Base-by-base conservation (phyloP, 2,888 invertebrate genomes). In the Tenthredo amoena region DNA sequence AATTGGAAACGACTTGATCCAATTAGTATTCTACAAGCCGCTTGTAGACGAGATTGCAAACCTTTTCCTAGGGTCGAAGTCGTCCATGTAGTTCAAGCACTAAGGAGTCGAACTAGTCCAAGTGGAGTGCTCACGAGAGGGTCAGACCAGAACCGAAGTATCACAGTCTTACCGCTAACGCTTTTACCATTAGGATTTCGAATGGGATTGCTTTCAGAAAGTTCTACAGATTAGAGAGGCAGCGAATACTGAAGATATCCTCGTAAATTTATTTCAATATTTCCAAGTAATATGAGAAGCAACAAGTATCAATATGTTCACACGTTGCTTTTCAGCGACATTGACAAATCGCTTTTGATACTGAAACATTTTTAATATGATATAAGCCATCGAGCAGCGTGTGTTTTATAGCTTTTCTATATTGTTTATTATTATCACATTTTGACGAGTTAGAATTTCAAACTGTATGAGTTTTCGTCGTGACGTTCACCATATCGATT, bases 1-100 rank as follows among this genome's bases (percentile, higher is more conserved):
- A 26, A 74, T 74, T 40, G 72, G 21, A 74, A 74, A 74, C 50
- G 31, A 31, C 77, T 77, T 77, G 50, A 77, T 77, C 55, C 77
- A 50, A 77, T 77, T 77, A 77, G 31, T 43, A 74, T 74, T 74
- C 40, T 43, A 47, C 55, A 15, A 77, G 50, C 34, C 34, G 18
- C 6, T 55, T 50, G 31, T 55, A 55, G 15, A 77, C 31, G 77
- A 31, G 31, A 77, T 31, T 50, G 26, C 77, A 15, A 7, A 77
- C 77, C 31, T n/a, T 55, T 77, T 50, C 31, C 34, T 9, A 50
- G 18, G 55, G 50, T 77, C 37, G 3, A 55, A 77, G n/a, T 77
- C 34, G 50, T 55, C 50, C 15, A 50, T 34, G 26, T 50, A 77
- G 47, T 77, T 55, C 26, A 47, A 76, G 37, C 71, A 15, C 55